phyloP scores from a whole-genome alignment of 2,113 vertebrate genomes.

The Peromyscus leucopus region DNA sequence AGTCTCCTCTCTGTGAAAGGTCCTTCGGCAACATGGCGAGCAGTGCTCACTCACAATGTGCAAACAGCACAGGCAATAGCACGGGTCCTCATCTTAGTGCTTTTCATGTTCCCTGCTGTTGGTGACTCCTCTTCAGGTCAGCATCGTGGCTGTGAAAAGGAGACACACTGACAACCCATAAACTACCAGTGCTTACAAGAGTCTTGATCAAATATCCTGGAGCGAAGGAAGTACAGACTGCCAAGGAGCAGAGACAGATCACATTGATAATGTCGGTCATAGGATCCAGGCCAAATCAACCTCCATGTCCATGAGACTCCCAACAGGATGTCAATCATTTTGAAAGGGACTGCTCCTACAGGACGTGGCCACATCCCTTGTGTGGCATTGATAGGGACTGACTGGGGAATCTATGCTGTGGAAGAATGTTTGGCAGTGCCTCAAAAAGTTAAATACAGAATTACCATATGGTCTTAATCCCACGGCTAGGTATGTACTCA shows the following conservation, averaged over 20 bases:
- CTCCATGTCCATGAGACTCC: not conserved
- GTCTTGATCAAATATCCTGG: not conserved
- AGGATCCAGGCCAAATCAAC: not conserved
- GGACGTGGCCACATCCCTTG: not conserved
- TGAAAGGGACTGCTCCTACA: not conserved
- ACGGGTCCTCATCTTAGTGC: not conserved
- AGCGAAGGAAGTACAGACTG: not conserved
- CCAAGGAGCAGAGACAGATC: not conserved
- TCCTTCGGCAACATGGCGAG: too few relatives aligned
- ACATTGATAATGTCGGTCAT: too few relatives aligned
- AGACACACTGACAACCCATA: not conserved
- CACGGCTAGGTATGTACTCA: not conserved
- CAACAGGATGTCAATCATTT: not conserved
- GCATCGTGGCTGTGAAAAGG: not conserved
- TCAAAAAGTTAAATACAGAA: constrained; percentile 8
- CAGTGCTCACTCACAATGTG: not conserved
- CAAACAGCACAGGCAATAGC: not conserved
- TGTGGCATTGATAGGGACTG: not conserved
- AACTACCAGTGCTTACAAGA: not conserved
- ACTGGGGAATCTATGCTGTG: not conserved
- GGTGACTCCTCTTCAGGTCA: not conserved
- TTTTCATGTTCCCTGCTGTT: not conserved
- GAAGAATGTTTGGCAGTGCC: not conserved
- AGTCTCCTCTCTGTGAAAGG: not conserved
- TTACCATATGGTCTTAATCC: not conserved